Conservation (phyloP, 2,797 vertebrate genomes). For the Microctenopoma stevenorrisi region DNA sequence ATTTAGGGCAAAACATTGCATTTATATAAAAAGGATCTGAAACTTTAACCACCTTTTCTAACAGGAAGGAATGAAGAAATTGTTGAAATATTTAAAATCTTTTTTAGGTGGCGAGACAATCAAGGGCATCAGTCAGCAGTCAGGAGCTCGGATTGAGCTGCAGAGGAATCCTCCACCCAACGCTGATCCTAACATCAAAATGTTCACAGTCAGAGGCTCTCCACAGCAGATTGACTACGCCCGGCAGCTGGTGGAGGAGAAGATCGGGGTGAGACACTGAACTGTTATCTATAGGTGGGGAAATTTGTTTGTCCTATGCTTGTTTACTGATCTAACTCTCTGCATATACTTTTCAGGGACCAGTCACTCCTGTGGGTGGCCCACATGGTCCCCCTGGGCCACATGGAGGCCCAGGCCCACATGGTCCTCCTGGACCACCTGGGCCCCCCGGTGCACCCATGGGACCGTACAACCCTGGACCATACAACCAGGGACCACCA, state of each 20-base stretch:
- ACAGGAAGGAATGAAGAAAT: too few species aligned
- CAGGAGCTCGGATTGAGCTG: conserved; percentile 97
- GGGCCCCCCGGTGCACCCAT: conserved; percentile 93
- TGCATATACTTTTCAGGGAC: conserved; percentile 83
- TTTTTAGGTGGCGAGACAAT: conserved; percentile 96
- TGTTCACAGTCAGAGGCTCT: conserved; percentile 97
- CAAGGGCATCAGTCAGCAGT: conserved; percentile 98
- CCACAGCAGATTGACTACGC: conserved; percentile 99
- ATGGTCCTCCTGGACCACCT: conserved; percentile 95
- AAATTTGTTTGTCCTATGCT: fast-evolving
- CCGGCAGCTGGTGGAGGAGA: conserved; percentile 97
- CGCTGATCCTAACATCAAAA: conserved; percentile 96
- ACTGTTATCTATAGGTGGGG: fast-evolving
- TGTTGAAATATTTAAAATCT: too few species aligned
- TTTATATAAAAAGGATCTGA: too few species aligned
- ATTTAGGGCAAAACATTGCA: too few species aligned
- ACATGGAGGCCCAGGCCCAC: conserved; percentile 95
- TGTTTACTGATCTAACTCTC: background rate
- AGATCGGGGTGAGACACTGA: conserved; percentile 91
- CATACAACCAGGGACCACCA: conserved; percentile 96
- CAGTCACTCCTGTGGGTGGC: conserved; percentile 95
- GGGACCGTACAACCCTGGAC: conserved; percentile 98
- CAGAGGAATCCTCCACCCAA: conserved; percentile 98
- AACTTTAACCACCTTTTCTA: too few species aligned
- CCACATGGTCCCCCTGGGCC: conserved; percentile 96